Percentiles rank a stretch among this genome's conserved stretches.
These are phyloP conservation scores for Brachionus asplanchnoidis DNA, from an alignment of 1,140 invertebrate genomes.

Conservation along the genomic window DNA sequence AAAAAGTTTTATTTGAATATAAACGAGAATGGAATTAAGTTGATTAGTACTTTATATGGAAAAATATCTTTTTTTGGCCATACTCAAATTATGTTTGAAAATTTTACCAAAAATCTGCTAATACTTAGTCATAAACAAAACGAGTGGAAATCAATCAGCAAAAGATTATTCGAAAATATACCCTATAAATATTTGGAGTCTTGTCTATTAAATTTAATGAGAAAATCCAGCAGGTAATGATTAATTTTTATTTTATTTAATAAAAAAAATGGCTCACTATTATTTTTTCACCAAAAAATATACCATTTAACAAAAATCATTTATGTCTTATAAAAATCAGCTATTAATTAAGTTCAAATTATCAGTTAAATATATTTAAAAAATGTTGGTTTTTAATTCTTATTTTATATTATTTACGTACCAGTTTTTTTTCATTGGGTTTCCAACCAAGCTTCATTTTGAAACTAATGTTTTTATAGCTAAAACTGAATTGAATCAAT, in stretches of 20 bases:
- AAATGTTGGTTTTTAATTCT: too few relatives aligned
- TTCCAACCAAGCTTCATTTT: too few relatives aligned
- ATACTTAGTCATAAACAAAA: background rate
- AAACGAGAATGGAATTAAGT: background rate
- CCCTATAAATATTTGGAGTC: conserved; percentile 33
- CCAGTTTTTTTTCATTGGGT: too few relatives aligned
- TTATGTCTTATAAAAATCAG: too few relatives aligned
- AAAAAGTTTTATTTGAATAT: background rate
- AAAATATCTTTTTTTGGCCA: background rate
- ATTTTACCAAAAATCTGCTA: background rate
- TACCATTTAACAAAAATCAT: too few relatives aligned
- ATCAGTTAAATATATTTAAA: too few relatives aligned
- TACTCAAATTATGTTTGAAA: background rate
- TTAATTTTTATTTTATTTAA: background rate
- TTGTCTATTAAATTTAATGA: background rate
- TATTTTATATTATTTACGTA: too few relatives aligned
- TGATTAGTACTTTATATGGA: background rate
- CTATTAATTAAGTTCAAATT: too few relatives aligned
- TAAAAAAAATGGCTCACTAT: too few relatives aligned
- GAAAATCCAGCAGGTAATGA: background rate
- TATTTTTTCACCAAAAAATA: background rate
- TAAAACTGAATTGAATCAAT: too few relatives aligned
- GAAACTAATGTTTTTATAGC: too few relatives aligned
- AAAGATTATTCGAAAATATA: background rate
- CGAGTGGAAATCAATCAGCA: background rate